Evolutionary conservation across 30 jellyfish, hydroid and myxozoan genomes (phyloP).

Genomic region (Cassiopea xamachana): DNA sequence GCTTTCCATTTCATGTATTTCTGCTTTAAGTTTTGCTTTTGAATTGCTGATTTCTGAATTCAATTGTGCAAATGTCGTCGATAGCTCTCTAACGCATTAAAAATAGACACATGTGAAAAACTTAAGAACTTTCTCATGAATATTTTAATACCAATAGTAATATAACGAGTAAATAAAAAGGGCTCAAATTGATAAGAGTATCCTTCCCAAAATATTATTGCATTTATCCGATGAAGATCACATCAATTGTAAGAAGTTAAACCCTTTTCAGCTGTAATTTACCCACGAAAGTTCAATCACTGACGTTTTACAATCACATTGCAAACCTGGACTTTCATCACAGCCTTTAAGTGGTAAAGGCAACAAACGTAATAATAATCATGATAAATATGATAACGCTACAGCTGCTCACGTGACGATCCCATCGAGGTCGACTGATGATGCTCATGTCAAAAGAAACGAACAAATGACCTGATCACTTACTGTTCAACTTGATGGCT

Average conservation of each 20-base stretch:
- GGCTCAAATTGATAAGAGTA: neutral
- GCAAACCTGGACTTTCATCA: no score
- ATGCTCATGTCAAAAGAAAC: neutral
- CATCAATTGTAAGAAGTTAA: no score
- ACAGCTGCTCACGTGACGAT: no score
- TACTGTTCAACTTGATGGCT: conserved; percentile 98
- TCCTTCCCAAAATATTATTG: no score
- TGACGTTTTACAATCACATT: no score
- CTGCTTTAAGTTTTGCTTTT: conserved; percentile 66
- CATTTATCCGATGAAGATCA: no score
- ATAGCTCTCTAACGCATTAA: conserved; percentile 70
- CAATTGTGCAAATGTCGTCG: conserved; percentile 81
- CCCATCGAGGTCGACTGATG: neutral
- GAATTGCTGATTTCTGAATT: conserved; percentile 88
- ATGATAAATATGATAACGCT: no score
- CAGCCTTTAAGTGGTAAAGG: no score
- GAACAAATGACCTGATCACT: neutral
- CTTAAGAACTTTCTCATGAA: neutral
- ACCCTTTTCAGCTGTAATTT: no score
- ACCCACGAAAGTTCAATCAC: no score
- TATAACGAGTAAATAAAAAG: neutral
- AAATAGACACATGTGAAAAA: neutral
- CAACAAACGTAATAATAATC: no score
- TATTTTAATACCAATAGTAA: neutral
- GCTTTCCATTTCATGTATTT: conserved; percentile 70